Evolutionary conservation across 2,797 vertebrate species (phyloP), one percentile per base, ranked within the genome.

Genomic region (Lerista edwardsae): DNA sequence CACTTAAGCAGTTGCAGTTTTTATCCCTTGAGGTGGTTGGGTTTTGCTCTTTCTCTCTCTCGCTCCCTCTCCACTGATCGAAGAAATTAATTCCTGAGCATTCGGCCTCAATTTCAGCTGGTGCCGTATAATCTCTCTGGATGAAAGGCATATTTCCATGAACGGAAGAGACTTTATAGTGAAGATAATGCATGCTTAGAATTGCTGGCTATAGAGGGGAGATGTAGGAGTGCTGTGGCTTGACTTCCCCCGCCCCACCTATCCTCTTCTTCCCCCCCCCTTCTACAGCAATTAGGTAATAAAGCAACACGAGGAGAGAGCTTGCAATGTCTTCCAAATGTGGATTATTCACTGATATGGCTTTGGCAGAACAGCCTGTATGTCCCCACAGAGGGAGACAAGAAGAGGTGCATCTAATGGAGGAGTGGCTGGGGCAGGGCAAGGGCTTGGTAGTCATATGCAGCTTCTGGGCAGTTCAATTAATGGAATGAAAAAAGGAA

Each of bases 111-210:
- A 51, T 86, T 81, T 76, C 67, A 72, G 73, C 27, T 55, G 41
- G 47, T 44, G 62, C 44, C 36, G 19, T 61, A 80, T 85, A 75
- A 79, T 69, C 76, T 71, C 79, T 84, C 21, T 41, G 59, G 65
- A 82, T 69, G 72, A 78, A 57, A 81, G 67, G 15, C 36, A 34
- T 39, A 72, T 79, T 84, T 88, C 78, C 77, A 68, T 81, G 57
- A 69, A 15, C 10, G 10, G 59, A 31, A 82, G 36, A 82, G 59
- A 78, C 82, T 82, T 80, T 79, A 36, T 78, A 55, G n/a, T 55
- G 36, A 34, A 76, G 79, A 8, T 64, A 31, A 0, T 34, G 29
- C 61, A 31, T 51, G 15, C 79, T 76, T 86, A 78, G n/a, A 44
- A 79, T 9, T 23, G 75, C 21, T 65, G 34, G 84, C 83, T 36